phyloP scores from a whole-genome alignment of 2,888 invertebrate species.

The Kuschelorhynchus macadamiae region DNA sequence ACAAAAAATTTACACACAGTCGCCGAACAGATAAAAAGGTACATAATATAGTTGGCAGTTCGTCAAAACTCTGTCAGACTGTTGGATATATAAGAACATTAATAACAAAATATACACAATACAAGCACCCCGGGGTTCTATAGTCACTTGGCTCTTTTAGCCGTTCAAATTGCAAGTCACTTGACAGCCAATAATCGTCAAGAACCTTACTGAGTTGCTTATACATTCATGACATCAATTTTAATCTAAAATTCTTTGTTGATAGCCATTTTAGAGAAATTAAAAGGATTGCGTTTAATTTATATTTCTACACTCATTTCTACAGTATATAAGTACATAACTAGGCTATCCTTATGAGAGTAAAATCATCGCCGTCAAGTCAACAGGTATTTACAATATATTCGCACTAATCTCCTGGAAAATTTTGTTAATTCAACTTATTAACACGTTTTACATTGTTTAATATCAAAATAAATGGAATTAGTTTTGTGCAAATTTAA shows the following conservation, averaged over 20 bases:
- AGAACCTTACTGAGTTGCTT: constrained; percentile 21
- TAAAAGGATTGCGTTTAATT: too few species aligned
- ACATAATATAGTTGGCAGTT: constrained; percentile 34
- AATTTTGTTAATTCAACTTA: too few species aligned
- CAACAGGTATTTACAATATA: too few species aligned
- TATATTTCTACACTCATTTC: too few species aligned
- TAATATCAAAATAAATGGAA: too few species aligned
- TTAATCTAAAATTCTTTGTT: background rate
- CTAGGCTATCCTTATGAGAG: background rate
- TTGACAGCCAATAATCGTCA: constrained; percentile 50
- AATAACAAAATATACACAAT: constrained; percentile 47
- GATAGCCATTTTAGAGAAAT: too few species aligned
- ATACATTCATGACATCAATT: constrained; percentile 3
- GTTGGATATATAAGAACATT: constrained; percentile 44
- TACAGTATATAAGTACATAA: too few species aligned
- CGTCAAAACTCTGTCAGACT: constrained; percentile 32
- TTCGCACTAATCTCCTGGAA: too few species aligned
- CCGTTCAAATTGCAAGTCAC: constrained; percentile 46
- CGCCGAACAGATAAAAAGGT: constrained; percentile 17
- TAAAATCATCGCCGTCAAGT: too few species aligned
- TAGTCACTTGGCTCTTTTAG: constrained; percentile 40
- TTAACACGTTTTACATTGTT: too few species aligned
- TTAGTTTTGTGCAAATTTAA: too few species aligned
- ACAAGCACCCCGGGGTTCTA: constrained; percentile 38
- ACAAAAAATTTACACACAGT: constrained; percentile 18